These are phyloP conservation scores for Pampus argenteus DNA, from an alignment of 2,797 vertebrate genomes.

Conservation along the genomic window DNA sequence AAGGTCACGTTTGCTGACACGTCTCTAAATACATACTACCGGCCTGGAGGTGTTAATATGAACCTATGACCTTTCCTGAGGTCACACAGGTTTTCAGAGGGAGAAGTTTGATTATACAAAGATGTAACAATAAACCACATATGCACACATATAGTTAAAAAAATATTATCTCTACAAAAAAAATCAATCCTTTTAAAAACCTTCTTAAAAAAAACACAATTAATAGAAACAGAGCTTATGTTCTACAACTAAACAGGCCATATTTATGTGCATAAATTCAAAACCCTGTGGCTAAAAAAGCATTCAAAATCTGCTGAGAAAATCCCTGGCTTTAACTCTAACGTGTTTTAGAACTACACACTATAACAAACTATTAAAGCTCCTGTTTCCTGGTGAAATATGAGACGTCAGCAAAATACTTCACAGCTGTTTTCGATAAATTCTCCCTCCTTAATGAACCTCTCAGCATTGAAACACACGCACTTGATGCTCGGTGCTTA, in stretches of 20 bases:
- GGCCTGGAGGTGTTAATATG: constrained; percentile 23
- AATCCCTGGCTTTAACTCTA: constrained; percentile 12
- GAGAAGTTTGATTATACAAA: constrained; percentile 10
- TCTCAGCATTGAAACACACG: constrained; percentile 29
- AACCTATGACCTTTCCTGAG: constrained; percentile 36
- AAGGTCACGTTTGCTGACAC: constrained; percentile 62
- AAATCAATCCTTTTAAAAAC: neutral
- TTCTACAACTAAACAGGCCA: neutral
- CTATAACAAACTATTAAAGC: constrained; percentile 5
- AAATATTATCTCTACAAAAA: constrained; percentile 10
- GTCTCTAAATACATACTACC: constrained; percentile 65
- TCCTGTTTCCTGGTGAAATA: constrained; percentile 9
- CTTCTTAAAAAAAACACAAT: neutral
- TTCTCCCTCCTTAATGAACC: constrained; percentile 21
- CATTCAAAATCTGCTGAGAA: neutral
- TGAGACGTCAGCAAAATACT: constrained; percentile 8
- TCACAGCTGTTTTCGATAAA: constrained; percentile 14
- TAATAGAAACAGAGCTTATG: neutral
- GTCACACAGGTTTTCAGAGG: constrained; percentile 41
- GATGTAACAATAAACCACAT: neutral
- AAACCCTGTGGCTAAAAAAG: neutral
- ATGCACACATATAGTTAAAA: constrained; percentile 1
- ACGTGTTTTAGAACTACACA: neutral
- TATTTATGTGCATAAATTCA: constrained; percentile 16
- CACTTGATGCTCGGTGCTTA: constrained; percentile 14